Conservation (phyloP, 2,888 invertebrate species). For the Helleia helle region DNA sequence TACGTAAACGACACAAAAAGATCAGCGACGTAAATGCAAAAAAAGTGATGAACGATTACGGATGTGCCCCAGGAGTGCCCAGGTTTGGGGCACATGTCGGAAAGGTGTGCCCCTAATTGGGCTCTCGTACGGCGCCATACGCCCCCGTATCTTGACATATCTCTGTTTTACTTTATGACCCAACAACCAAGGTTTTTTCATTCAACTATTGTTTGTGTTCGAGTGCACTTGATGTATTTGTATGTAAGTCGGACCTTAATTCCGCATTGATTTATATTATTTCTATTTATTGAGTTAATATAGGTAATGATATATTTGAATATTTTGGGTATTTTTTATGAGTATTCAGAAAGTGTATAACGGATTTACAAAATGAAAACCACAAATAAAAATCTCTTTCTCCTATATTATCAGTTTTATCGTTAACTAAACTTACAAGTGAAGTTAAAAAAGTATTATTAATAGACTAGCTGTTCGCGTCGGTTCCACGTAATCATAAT, state of each 20-base stretch:
- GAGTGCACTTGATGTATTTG: conserved; percentile 58
- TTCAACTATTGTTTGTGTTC: conserved; percentile 52
- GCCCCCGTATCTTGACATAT: conserved; percentile 71
- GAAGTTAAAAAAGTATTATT: no score
- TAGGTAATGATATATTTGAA: no score
- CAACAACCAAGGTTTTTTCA: conserved; percentile 47
- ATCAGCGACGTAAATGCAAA: conserved; percentile 21
- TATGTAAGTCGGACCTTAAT: conserved; percentile 45
- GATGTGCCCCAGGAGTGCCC: conserved; percentile 49
- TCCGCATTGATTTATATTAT: conserved; percentile 31
- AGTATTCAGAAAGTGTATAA: no score
- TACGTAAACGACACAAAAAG: conserved; percentile 12
- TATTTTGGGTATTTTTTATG: no score
- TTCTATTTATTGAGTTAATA: no score
- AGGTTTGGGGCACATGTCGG: conserved; percentile 63
- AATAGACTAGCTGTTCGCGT: no score
- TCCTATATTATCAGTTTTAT: no score
- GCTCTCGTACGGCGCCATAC: conserved; percentile 50
- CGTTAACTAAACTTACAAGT: no score
- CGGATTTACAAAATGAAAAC: no score
- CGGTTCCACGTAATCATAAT: no score
- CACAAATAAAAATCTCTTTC: no score
- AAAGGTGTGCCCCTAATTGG: conserved; percentile 74
- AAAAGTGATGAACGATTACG: conserved; percentile 57
- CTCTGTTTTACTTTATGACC: conserved; percentile 72